Base-by-base conservation (phyloP, 2,888 invertebrate genomes). In the Lysandra bellargus region DNA sequence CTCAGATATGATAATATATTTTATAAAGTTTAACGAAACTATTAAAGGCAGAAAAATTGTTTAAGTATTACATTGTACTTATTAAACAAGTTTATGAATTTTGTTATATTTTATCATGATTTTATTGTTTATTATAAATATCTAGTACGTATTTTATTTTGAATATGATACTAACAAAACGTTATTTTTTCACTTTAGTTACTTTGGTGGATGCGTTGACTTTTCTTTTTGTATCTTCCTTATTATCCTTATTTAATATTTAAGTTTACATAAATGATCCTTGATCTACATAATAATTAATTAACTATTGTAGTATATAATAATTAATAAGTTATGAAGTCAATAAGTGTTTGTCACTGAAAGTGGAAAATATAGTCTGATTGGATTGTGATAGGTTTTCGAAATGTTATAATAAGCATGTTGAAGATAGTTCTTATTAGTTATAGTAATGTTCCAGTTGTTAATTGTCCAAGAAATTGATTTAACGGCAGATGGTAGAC, bases 311-410 rank as follows among this genome's bases (percentile, higher is more conserved):
- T 57, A 4, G 57, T 57, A 57, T 23, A 14, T 53, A 14, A 14
- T 53, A 53, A 53, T 53, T 23, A 12, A 53, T 53, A 57, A 57
- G 57, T 57, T 30, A 64, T 23, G 64, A 64, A 12, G 64, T 30
- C 30, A 4, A 64, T 64, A 64, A 64, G 64, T 30, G 64, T 64
- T 64, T 69, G 69, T 77, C 80, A 80, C 79, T 74, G 17, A 75
- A 79, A 80, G 80, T 78, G 80, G 78, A 79, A 80, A 81, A 73
- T 73, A 79, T 78, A 78, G 81, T 81, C 81, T 81, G 79, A 81
- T 75, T 79, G 73, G 49, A 78, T 78, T 80, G 81, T 81, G 81
- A 81, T 81, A 81, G 72, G 78, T 44, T 57, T 40, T 78, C n/a
- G 33, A 37, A 72, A 78, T 60, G 72, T 40, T 30, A 76, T 79